Conservation (phyloP, 2,797 vertebrate genomes). For the Melanotaenia nigrans region DNA sequence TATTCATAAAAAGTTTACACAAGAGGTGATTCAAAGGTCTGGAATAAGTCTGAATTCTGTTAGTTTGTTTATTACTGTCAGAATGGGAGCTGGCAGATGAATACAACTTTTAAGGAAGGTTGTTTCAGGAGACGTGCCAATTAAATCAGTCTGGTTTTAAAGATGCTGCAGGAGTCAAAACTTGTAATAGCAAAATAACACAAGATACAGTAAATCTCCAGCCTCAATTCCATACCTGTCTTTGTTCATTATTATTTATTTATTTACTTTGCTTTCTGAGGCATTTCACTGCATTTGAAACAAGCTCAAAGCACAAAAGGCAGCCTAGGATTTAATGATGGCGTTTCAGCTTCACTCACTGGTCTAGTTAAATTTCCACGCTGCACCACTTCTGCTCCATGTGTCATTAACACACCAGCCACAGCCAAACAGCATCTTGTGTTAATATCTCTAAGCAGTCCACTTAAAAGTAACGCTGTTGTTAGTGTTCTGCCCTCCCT, state of each 20-base stretch:
- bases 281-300: conserved; percentile 30
- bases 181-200: conserved; percentile 31
- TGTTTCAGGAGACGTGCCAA: conserved; percentile 21
- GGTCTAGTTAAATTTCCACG: conserved; percentile 53
- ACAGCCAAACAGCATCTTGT: conserved; percentile 45
- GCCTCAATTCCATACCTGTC: conserved; percentile 20
- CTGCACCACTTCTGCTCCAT: conserved; percentile 45
- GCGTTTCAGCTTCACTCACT: conserved; percentile 62
- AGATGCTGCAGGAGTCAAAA: conserved; percentile 15
- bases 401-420: conserved; percentile 49
- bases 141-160: conserved; percentile 6
- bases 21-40: not conserved
- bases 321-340: conserved; percentile 33
- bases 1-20: not conserved
- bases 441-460: conserved; percentile 69
- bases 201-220: conserved; percentile 25
- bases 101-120: conserved; percentile 6
- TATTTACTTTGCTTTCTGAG: conserved; percentile 40
- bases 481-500: conserved; percentile 57
- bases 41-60: conserved; percentile 2
- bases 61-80: conserved; percentile 23
- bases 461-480: conserved; percentile 73
- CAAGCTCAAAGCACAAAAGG: conserved; percentile 26
- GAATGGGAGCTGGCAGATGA: conserved; percentile 12
- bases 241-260: not conserved